A percentile compares a stretch with the other conserved stretches of the same genome.
Evolutionary conservation across 2,113 vertebrate species (phyloP).

Genomic region (Mobula hypostoma): DNA sequence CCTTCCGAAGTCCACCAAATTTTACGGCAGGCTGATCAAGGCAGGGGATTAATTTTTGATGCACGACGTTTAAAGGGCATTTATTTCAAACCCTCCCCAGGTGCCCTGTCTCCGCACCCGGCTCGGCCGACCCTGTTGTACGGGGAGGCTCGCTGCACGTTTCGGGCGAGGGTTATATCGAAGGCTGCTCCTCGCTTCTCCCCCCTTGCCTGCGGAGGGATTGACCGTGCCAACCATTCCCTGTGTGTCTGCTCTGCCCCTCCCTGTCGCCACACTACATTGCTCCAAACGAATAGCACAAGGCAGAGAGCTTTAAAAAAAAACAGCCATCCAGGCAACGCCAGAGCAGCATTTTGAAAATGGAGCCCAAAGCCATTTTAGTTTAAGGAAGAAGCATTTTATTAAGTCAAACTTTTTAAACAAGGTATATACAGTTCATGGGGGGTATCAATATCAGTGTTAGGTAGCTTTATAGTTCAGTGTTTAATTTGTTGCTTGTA

Average conservation of each 20-base stretch:
- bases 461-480: constrained; percentile 28
- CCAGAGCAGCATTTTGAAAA: constrained; percentile 22
- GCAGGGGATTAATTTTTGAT: not conserved
- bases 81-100: not conserved
- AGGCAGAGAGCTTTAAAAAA: constrained; percentile 14
- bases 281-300: constrained; percentile 31
- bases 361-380: constrained; percentile 33
- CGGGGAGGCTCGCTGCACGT: no score
- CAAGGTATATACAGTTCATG: constrained; percentile 16
- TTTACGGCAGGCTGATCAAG: not conserved
- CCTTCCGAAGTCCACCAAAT: not conserved
- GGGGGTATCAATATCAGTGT: constrained; percentile 24
- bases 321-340: not conserved
- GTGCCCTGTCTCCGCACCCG: not conserved
- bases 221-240: not conserved
- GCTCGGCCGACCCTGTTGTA: not conserved
- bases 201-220: not conserved
- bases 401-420: constrained; percentile 32
- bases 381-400: constrained; percentile 9
- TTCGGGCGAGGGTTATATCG: not conserved
- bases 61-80: not conserved
- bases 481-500: constrained; percentile 31
- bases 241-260: not conserved
- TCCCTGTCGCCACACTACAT: not conserved
- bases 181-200: not conserved